Evolutionary conservation across 2,888 invertebrate species (phyloP).

Genomic region (Tryphoninae sp.): DNA sequence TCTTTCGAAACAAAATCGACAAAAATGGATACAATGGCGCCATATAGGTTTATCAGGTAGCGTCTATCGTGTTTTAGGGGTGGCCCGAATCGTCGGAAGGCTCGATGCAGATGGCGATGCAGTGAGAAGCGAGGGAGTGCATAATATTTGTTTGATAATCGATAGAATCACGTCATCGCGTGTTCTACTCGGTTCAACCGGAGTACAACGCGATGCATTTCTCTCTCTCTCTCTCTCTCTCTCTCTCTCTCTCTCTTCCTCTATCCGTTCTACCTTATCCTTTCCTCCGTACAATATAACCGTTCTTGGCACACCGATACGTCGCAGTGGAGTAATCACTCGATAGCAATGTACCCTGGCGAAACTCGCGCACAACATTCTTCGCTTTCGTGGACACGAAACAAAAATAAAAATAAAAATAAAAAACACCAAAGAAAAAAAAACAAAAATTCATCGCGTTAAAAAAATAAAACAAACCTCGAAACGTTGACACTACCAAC

Average conservation of each 20-base stretch:
- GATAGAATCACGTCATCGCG: slow-evolving; percentile 80
- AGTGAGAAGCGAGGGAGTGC: slow-evolving; percentile 71
- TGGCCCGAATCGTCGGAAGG: slow-evolving; percentile 45
- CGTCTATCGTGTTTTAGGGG: slow-evolving; percentile 3
- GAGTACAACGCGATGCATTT: slow-evolving; percentile 45
- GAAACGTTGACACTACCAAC: no score
- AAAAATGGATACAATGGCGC: neutral
- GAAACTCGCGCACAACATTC: slow-evolving; percentile 10
- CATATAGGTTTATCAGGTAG: neutral
- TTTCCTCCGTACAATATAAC: slow-evolving; percentile 16
- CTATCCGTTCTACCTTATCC: neutral
- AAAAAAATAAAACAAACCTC: neutral
- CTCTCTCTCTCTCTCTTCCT: slow-evolving; percentile 14
- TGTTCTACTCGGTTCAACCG: slow-evolving; percentile 66
- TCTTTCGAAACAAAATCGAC: neutral
- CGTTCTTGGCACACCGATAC: slow-evolving; percentile 7
- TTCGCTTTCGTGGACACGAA: neutral
- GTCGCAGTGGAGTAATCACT: slow-evolving; percentile 25
- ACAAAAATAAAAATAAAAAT: neutral
- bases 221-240: neutral
- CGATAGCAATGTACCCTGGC: slow-evolving; percentile 14
- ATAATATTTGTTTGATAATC: slow-evolving; percentile 80
- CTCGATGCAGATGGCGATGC: slow-evolving; percentile 62
- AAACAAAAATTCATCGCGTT: neutral
- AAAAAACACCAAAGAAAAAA: neutral